Evolutionary conservation across 2,888 invertebrate species (phyloP).

Genomic region (Macaria liturata): DNA sequence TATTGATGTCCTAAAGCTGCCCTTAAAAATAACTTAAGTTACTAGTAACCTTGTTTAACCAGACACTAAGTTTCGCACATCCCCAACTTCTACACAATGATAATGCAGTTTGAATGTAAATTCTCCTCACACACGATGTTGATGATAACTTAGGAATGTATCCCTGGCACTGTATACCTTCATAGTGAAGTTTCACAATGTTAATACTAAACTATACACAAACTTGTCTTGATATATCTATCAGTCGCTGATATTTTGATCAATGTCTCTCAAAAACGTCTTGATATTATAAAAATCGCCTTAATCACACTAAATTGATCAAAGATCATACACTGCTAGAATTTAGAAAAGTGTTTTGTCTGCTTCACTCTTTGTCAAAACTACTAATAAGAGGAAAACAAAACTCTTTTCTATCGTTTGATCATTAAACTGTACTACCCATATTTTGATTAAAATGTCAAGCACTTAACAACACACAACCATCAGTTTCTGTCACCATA

Average conservation of each 20-base stretch:
- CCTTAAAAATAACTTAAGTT: too few relatives aligned
- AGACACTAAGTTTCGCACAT: constrained; percentile 30
- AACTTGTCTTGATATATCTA: background rate
- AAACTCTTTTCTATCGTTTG: too few relatives aligned
- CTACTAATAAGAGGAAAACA: too few relatives aligned
- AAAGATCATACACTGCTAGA: too few relatives aligned
- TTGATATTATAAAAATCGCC: too few relatives aligned
- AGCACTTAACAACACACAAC: constrained; percentile 1
- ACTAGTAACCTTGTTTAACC: background rate
- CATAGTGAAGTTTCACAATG: background rate
- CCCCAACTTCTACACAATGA: constrained; percentile 35
- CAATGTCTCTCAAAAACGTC: background rate
- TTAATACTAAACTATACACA: background rate
- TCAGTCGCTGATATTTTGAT: constrained; percentile 13
- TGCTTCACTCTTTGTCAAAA: too few relatives aligned
- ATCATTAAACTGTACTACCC: background rate
- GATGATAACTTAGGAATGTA: constrained; percentile 24
- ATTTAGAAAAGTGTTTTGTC: too few relatives aligned
- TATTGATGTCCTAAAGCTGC: too few relatives aligned
- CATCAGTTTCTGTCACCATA: background rate
- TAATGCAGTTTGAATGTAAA: constrained; percentile 30
- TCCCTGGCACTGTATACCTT: constrained; percentile 36
- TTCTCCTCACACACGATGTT: constrained; percentile 40
- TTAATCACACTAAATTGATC: too few relatives aligned
- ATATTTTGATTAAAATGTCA: constrained; percentile 8